Percentiles rank a stretch among this genome's conserved stretches.
phyloP scores from a whole-genome alignment of 2,797 vertebrate genomes.

The Otus scops region DNA sequence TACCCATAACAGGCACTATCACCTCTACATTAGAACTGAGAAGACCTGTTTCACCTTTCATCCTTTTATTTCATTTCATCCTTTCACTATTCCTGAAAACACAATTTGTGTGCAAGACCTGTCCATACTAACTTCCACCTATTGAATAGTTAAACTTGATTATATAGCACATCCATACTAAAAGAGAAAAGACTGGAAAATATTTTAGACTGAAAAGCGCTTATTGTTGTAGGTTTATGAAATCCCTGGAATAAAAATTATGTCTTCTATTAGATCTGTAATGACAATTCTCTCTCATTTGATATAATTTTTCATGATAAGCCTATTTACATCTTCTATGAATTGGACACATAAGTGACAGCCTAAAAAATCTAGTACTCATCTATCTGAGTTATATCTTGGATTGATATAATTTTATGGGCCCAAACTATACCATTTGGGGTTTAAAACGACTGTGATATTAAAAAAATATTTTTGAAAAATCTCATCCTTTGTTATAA shows the following conservation, averaged over 20 bases:
- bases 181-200: background rate
- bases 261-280: background rate
- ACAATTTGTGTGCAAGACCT: background rate
- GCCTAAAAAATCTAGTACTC: background rate
- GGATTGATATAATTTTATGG: background rate
- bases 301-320: background rate
- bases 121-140: background rate
- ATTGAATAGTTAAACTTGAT: background rate
- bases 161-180: background rate
- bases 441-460: background rate
- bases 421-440: background rate
- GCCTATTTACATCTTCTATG: background rate
- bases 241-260: background rate
- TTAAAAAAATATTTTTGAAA: background rate
- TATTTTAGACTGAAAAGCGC: background rate
- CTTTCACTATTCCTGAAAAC: background rate
- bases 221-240: background rate
- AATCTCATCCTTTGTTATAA: background rate
- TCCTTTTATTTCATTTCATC: background rate
- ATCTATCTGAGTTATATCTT: background rate
- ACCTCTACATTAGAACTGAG: background rate
- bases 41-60: background rate
- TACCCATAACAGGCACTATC: background rate
- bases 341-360: background rate
- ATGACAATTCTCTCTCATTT: background rate